phyloP scores from a whole-genome alignment of 1,140 invertebrate species.

The Caenorhabditis brenneri region DNA sequence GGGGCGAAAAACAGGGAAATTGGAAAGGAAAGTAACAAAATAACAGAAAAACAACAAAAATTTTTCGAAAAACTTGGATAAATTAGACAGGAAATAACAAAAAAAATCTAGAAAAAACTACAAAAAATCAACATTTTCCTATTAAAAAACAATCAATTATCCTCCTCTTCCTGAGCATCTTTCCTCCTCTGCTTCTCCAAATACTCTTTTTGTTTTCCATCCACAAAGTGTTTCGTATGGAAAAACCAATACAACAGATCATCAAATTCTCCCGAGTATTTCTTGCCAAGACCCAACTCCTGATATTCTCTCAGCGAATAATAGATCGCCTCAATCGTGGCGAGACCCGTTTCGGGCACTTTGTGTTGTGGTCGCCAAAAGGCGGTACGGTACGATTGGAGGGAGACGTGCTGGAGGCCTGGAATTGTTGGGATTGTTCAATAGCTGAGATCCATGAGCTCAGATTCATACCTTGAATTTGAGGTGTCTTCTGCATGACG shows the following conservation, averaged over 20 bases:
- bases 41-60: neutral
- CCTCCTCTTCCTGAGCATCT: neutral
- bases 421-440: too few relatives aligned
- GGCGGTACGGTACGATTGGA: conserved; percentile 62
- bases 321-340: conserved; percentile 70
- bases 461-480: conserved; percentile 45
- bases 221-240: conserved; percentile 56
- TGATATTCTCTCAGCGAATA: conserved; percentile 63
- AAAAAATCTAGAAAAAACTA: neutral
- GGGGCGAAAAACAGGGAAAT: too few relatives aligned
- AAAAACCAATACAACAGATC: conserved; percentile 69
- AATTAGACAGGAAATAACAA: too few relatives aligned
- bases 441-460: neutral
- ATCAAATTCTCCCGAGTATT: conserved; percentile 60
- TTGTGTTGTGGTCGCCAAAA: conserved; percentile 67
- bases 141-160: neutral
- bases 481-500: conserved; percentile 52
- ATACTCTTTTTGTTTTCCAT: conserved; percentile 26
- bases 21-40: too few relatives aligned
- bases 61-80: neutral
- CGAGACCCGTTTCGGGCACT: conserved; percentile 56
- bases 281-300: conserved; percentile 31
- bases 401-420: conserved; percentile 60
- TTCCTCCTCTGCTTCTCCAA: neutral
- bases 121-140: neutral